Percentiles rank a stretch among this genome's conserved stretches.
These are phyloP conservation scores for Elgonia sp. DNA, from an alignment of 2,888 invertebrate species.

Conservation along the genomic window DNA sequence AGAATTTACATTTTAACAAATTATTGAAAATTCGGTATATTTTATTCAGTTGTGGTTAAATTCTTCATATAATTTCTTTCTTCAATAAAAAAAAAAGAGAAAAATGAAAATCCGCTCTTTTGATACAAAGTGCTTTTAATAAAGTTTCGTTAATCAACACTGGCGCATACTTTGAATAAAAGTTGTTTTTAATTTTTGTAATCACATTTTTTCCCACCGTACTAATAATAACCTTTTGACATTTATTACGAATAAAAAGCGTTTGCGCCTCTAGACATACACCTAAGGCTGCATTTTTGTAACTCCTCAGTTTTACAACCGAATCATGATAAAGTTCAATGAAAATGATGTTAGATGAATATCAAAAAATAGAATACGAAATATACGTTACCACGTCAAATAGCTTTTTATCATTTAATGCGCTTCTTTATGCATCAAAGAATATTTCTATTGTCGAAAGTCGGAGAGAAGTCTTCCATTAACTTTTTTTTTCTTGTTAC, in stretches of 20 bases:
- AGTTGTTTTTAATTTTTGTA: constrained; percentile 14
- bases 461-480: neutral
- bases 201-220: constrained; percentile 16
- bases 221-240: constrained; percentile 39
- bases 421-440: constrained; percentile 20
- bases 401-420: constrained; percentile 41
- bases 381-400: neutral
- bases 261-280: neutral
- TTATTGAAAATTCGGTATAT: too few relatives aligned
- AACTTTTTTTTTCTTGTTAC: neutral
- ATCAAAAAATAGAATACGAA: constrained; percentile 38
- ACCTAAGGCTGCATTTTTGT: neutral
- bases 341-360: constrained; percentile 35
- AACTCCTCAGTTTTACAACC: neutral
- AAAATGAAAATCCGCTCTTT: neutral
- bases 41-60: too few relatives aligned
- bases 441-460: neutral
- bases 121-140: constrained; percentile 36
- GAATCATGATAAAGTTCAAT: constrained; percentile 23
- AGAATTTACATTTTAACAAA: too few relatives aligned
- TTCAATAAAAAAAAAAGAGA: too few relatives aligned
- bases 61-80: too few relatives aligned
- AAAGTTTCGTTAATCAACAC: constrained; percentile 24
- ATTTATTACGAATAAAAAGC: constrained; percentile 33
- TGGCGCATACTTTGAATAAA: constrained; percentile 20